Base-by-base conservation (phyloP, 2,113 vertebrate species). In the Pseudolaguvia tuberculata region DNA sequence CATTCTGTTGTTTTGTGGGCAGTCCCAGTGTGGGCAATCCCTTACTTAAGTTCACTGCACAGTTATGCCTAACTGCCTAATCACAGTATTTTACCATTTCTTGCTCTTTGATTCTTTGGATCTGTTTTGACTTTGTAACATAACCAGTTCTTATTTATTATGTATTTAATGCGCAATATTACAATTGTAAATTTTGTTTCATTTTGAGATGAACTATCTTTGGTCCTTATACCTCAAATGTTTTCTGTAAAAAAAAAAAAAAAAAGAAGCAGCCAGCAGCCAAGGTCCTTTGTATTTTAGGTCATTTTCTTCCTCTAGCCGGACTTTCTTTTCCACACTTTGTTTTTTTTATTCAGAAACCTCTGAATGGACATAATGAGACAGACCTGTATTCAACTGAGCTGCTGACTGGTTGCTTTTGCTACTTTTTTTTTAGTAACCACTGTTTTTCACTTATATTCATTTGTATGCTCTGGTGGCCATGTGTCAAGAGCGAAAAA, bases 11-110 rank as follows among this genome's bases (percentile, higher is more conserved):
- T 47, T 55, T 65, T 42, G 57, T 35, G 53, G 74, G 48, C 56
- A 71, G 61, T 56, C 59, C 52, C 21, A 2, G 63, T 51, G 35
- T 65, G 56, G 39, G 42, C 76, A 77, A 69, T 57, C 75, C 72
- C 75, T 70, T 42, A 25, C 51, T 57, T 56, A 13, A 42, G 23
- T 17, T 50, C 23, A 18, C 14, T 21, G 25, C 27, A 23, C n/a
- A 72, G 17, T 48, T 42, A 39, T 42, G 21, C 53, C 52, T 17
- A 56, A 71, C 3, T 15, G 4, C 23, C 55, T 4, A 23, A 39
- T 29, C 23, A 21, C 1, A 7, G 12, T 21, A 47, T 65, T 65
- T 65, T 5, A 21, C 31, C 20, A 35, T 57, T 39, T 27, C 8
- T 31, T 50, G 6, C 56, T 31, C 21, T 23, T 31, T 13, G n/a